These are phyloP conservation scores for Falco peregrinus DNA, from an alignment of 2,797 vertebrate species.

Conservation along the genomic window DNA sequence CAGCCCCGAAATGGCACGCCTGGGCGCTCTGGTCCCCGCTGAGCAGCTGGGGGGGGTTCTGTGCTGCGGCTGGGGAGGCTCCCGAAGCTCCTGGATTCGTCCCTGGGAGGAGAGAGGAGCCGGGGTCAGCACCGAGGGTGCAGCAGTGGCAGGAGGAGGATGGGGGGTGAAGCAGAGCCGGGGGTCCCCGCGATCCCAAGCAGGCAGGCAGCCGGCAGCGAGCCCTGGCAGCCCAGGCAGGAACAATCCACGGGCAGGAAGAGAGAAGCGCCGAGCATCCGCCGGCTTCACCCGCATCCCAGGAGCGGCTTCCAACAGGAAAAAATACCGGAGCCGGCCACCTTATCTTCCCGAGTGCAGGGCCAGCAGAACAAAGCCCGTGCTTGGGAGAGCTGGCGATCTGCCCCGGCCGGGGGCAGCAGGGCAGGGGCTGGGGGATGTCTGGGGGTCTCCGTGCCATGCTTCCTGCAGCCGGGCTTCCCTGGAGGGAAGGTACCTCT, in stretches of 20 bases:
- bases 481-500: background rate
- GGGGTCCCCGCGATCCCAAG: background rate
- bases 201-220: background rate
- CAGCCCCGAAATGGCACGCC: fast-evolving
- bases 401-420: background rate
- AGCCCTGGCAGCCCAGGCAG: background rate
- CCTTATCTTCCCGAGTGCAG: background rate
- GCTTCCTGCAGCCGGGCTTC: background rate
- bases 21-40: fast-evolving
- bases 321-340: conserved; percentile 59
- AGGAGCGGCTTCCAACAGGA: conserved; percentile 70
- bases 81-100: background rate
- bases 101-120: background rate
- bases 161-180: fast-evolving
- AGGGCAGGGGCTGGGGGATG: background rate
- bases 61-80: fast-evolving
- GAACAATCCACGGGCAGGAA: background rate
- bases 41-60: fast-evolving
- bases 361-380: conserved; percentile 8
- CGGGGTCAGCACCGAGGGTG: background rate
- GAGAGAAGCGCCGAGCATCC: conserved; percentile 21
- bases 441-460: background rate
- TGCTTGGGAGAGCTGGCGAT: background rate
- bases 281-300: conserved; percentile 25
- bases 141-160: background rate